These are phyloP conservation scores for Silvanus unidentatus DNA, from an alignment of 2,888 invertebrate species.

Conservation along the genomic window DNA sequence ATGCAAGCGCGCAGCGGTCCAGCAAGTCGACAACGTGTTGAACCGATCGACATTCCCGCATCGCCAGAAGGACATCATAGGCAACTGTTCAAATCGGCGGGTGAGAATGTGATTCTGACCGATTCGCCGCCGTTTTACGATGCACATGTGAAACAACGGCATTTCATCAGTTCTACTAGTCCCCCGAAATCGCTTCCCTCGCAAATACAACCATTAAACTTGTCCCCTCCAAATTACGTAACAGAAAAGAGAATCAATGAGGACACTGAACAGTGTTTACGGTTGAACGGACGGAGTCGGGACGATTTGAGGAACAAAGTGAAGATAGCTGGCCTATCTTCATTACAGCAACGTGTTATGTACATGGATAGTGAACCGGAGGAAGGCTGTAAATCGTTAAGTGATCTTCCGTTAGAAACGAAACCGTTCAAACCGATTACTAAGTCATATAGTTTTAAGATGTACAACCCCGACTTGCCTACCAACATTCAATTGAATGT, in stretches of 20 bases:
- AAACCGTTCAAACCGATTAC: slow-evolving; percentile 53
- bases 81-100: slow-evolving; percentile 28
- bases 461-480: slow-evolving; percentile 22
- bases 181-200: slow-evolving; percentile 18
- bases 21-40: slow-evolving; percentile 51
- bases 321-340: slow-evolving; percentile 50
- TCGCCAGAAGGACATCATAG: slow-evolving; percentile 36
- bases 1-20: slow-evolving; percentile 43
- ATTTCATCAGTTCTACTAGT: slow-evolving; percentile 15
- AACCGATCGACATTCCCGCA: slow-evolving; percentile 52
- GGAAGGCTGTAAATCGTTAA: slow-evolving; percentile 40
- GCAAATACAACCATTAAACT: too few species aligned
- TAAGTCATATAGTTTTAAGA: slow-evolving; percentile 68
- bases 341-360: slow-evolving; percentile 52
- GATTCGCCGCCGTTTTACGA: slow-evolving; percentile 36
- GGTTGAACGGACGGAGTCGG: slow-evolving; percentile 14
- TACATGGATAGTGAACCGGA: slow-evolving; percentile 42
- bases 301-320: slow-evolving; percentile 38
- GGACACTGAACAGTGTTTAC: background rate
- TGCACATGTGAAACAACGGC: slow-evolving; percentile 30
- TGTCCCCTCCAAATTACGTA: too few species aligned
- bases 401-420: slow-evolving; percentile 34
- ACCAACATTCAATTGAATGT: slow-evolving; percentile 39
- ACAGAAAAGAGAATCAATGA: too few species aligned
- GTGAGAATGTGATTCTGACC: slow-evolving; percentile 23